A percentile compares a stretch with the other conserved stretches of the same genome.
Conservation (phyloP, 2,113 vertebrate genomes). For the Dicentrarchus labrax region DNA sequence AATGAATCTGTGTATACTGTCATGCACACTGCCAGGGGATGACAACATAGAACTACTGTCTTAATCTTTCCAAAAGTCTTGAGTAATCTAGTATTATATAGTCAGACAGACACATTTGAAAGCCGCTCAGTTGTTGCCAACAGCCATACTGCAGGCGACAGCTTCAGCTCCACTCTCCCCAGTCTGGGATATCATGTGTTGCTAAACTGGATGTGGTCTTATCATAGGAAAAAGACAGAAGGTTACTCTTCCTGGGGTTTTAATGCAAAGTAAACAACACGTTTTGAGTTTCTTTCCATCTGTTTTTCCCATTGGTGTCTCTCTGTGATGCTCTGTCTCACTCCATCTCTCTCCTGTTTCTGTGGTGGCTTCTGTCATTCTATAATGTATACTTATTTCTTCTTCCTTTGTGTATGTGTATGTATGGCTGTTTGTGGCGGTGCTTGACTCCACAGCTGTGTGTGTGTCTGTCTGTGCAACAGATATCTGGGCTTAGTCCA, state of each 20-base stretch:
- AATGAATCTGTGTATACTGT: neutral
- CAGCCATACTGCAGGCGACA: constrained; percentile 43
- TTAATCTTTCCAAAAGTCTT: constrained; percentile 46
- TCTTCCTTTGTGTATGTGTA: constrained; percentile 10
- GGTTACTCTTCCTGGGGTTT: constrained; percentile 45
- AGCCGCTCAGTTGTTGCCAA: constrained; percentile 39
- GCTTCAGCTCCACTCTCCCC: constrained; percentile 11
- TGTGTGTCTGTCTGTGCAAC: constrained; percentile 58
- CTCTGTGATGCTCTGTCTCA: constrained; percentile 1
- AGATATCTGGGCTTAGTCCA: constrained; percentile 76
- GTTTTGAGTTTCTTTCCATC: constrained; percentile 59
- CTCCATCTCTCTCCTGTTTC: constrained; percentile 31
- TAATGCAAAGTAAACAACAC: constrained; percentile 54
- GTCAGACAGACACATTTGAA: constrained; percentile 43
- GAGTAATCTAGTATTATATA: constrained; percentile 41
- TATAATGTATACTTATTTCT: constrained; percentile 30
- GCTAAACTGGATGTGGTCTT: constrained; percentile 47
- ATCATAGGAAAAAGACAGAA: constrained; percentile 30
- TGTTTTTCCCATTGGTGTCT: constrained; percentile 42
- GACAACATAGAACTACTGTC: constrained; percentile 35
- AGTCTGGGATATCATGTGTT: constrained; percentile 55
- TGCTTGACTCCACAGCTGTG: constrained; percentile 59
- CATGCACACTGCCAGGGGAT: constrained; percentile 24
- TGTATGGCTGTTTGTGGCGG: constrained; percentile 32
- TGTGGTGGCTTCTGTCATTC: constrained; percentile 46